A percentile compares a stretch with the other conserved stretches of the same genome.
These are phyloP conservation scores for Amiota minor DNA, from an alignment of 2,888 invertebrate genomes.

Conservation along the genomic window DNA sequence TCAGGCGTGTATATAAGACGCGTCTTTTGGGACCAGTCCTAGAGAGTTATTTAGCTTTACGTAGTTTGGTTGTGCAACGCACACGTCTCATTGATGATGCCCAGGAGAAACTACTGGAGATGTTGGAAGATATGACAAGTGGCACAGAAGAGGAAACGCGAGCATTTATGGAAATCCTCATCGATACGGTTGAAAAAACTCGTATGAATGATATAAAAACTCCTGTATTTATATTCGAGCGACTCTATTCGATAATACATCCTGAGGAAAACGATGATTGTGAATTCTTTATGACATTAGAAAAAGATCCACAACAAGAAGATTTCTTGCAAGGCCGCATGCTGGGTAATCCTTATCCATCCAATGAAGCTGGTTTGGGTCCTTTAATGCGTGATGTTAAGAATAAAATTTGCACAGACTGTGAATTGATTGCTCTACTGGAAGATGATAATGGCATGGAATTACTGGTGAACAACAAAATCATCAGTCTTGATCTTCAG, in stretches of 20 bases:
- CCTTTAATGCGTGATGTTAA: constrained; percentile 99
- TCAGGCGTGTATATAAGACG: constrained; percentile 92
- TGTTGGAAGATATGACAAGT: constrained; percentile 95
- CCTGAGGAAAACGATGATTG: constrained; percentile 98
- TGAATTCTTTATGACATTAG: constrained; percentile 95
- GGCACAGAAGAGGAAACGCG: constrained; percentile 96
- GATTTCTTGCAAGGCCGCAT: constrained; percentile 97
- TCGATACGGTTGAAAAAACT: constrained; percentile 94
- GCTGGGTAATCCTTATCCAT: constrained; percentile 98
- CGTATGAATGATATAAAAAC: constrained; percentile 94
- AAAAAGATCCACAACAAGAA: constrained; percentile 99
- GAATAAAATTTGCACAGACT: constrained; percentile 98
- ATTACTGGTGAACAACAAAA: constrained; percentile 96
- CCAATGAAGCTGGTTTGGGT: constrained; percentile 93
- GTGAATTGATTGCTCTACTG: constrained; percentile 96
- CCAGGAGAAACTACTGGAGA: constrained; percentile 92
- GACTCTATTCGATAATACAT: constrained; percentile 96
- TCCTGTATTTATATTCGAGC: constrained; percentile 97
- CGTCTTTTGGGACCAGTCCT: constrained; percentile 82
- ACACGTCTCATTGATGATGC: constrained; percentile 97
- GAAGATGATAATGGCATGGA: constrained; percentile 99
- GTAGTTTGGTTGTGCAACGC: constrained; percentile 93
- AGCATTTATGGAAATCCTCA: constrained; percentile 97
- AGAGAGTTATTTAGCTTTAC: constrained; percentile 93
- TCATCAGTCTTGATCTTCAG: constrained; percentile 95